Evolutionary conservation across 2,888 invertebrate species (phyloP), one percentile per base, ranked within the genome.

Genomic region (Leistus spinibarbis): DNA sequence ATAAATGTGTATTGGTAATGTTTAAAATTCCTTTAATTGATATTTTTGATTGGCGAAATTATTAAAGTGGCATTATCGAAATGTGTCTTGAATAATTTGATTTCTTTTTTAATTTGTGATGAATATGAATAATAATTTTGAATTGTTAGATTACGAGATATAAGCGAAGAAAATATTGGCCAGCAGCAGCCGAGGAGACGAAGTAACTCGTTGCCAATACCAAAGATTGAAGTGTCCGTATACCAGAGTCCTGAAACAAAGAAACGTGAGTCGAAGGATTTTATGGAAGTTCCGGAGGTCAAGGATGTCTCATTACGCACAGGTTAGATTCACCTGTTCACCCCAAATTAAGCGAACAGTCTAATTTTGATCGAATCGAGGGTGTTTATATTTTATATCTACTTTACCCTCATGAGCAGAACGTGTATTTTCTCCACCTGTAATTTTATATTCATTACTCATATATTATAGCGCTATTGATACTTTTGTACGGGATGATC

Each of bases 131-230:
- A 2, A 20, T 9, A 60, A 10, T 4, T 17, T 16, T 60, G 20
- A 60, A 60, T 19, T 3, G 40, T 57, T 79, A 95, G 97, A 80
- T 87, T 97, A 73, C 89, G 95, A 76, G 96, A 96, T 82, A 95
- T 97, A 75, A 93, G 92, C 80, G 96, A 96, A 82, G 95, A 96
- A 81, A 90, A 91, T 57, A 90, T 92, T 2, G 90, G 91, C 78
- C 90, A 93, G 82, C 91, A 92, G 81, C 93, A 92, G 81, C 93
- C 96, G 7, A 89, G 97, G 74, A 92, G 95, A 82, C 89, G 98
- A 69, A 97, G 98, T 81, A 96, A 95, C 83, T 98, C 98, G 0
- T 86, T 98, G 71, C 98, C 98, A 0, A 95, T 96, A 83, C 96
- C 96, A 1, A 96, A 96, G 87, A 96, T 96, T 76, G 95, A 96